Conservation (phyloP, 1,140 invertebrate genomes). For the Drosophila nigrodunni region DNA sequence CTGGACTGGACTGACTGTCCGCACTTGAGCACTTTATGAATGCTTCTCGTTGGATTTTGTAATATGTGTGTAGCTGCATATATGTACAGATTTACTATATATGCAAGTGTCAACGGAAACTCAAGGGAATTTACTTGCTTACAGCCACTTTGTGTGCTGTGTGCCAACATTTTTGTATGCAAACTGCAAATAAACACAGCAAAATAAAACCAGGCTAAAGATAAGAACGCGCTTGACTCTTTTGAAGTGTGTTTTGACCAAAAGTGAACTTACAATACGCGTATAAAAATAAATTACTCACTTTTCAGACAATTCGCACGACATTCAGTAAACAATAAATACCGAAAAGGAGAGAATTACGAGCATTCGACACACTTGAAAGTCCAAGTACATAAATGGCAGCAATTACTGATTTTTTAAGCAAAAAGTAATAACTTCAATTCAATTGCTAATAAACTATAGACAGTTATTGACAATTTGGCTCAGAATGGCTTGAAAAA, state of each 20-base stretch:
- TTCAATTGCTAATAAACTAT: not conserved
- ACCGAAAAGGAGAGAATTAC: not conserved
- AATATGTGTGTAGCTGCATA: constrained; percentile 8
- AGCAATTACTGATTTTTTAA: not conserved
- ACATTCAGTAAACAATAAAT: constrained; percentile 17
- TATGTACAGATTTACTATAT: constrained; percentile 15
- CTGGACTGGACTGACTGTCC: constrained; percentile 9
- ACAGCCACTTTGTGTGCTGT: not conserved
- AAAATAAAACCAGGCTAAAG: constrained; percentile 8
- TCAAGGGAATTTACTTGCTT: constrained; percentile 31
- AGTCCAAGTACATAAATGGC: constrained; percentile 5
- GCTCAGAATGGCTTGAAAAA: too few species aligned
- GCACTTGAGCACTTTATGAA: constrained; percentile 20
- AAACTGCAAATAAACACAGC: constrained; percentile 27
- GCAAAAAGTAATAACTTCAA: too few species aligned
- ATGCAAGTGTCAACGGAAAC: constrained; percentile 37
- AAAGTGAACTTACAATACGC: not conserved
- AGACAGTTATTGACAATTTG: not conserved
- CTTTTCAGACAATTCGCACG: constrained; percentile 21
- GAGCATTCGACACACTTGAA: not conserved
- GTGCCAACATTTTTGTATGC: constrained; percentile 32
- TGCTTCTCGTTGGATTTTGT: constrained; percentile 27
- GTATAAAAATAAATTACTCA: constrained; percentile 28
- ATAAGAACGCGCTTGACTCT: constrained; percentile 26
- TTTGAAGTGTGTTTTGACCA: constrained; percentile 32